phyloP scores from a whole-genome alignment of 2,797 vertebrate species.

The Pygocentrus nattereri region DNA sequence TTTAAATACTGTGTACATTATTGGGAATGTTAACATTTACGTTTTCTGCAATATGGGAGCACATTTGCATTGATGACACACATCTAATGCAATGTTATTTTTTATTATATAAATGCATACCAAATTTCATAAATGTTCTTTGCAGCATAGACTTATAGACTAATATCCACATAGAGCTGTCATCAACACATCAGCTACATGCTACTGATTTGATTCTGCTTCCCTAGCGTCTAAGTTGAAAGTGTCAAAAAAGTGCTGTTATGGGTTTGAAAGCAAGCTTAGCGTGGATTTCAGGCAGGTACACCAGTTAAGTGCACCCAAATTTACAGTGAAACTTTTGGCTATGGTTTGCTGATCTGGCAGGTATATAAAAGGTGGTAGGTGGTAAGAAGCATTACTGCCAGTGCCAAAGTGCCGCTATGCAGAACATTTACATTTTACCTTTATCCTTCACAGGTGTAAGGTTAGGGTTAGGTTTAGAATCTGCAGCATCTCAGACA shows the following conservation, averaged over 20 bases:
- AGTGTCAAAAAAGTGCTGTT: not conserved
- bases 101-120: conserved; percentile 19
- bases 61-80: conserved; percentile 17
- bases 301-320: not conserved
- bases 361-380: conserved; percentile 5
- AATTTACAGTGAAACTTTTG: not conserved
- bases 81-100: conserved; percentile 35
- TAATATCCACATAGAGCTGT: not conserved
- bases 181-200: not conserved
- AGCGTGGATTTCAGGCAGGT: not conserved
- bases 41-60: conserved; percentile 50
- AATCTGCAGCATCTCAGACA: too few species aligned
- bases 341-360: not conserved
- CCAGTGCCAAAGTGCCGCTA: conserved; percentile 20
- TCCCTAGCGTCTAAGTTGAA: not conserved
- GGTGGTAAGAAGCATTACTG: not conserved
- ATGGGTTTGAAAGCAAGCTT: not conserved
- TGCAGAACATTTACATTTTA: not conserved
- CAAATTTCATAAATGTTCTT: conserved; percentile 18
- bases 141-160: conserved; percentile 16
- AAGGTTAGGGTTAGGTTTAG: too few species aligned
- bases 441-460: not conserved
- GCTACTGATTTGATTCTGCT: conserved; percentile 20
- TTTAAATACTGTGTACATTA: conserved; percentile 35
- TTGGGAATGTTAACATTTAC: conserved; percentile 42